These are phyloP conservation scores for Trichogramma pretiosum DNA, from an alignment of 1,140 invertebrate genomes.

Conservation along the genomic window DNA sequence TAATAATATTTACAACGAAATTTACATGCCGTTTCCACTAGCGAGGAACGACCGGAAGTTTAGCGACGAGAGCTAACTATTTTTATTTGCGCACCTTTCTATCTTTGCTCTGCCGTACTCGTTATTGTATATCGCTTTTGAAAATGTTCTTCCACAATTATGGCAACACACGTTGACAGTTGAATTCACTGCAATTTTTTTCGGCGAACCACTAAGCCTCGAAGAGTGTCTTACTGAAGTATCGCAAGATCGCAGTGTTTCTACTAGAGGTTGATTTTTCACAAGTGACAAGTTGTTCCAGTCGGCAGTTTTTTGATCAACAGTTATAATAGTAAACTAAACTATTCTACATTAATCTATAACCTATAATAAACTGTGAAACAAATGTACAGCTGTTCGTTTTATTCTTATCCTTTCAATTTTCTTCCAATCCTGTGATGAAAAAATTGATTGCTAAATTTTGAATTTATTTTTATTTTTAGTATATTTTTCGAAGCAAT, in stretches of 20 bases:
- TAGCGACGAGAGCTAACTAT: slow-evolving; percentile 27
- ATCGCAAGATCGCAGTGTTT: no score
- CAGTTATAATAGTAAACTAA: slow-evolving; percentile 47
- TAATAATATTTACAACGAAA: slow-evolving; percentile 44
- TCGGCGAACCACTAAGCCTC: no score
- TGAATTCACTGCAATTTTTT: no score
- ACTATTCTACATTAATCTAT: slow-evolving; percentile 49
- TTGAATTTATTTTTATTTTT: no score
- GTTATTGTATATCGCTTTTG: slow-evolving; percentile 5
- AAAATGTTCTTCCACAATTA: slow-evolving; percentile 7
- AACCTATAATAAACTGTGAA: slow-evolving; percentile 49
- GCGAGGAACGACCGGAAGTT: slow-evolving; percentile 26
- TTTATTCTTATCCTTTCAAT: neutral
- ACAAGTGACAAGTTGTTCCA: slow-evolving; percentile 26
- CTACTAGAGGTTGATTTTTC: no score
- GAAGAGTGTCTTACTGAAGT: no score
- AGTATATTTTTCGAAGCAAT: no score
- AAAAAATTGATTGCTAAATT: no score
- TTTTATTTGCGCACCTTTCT: slow-evolving; percentile 28
- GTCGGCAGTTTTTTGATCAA: slow-evolving; percentile 42
- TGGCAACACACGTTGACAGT: no score
- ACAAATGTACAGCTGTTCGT: slow-evolving; percentile 33
- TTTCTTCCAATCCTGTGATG: no score
- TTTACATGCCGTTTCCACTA: slow-evolving; percentile 32
- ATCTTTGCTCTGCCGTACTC: slow-evolving; percentile 11